Evolutionary conservation across 2,113 vertebrate genomes (phyloP).

Genomic region (Chinchilla lanigera): DNA sequence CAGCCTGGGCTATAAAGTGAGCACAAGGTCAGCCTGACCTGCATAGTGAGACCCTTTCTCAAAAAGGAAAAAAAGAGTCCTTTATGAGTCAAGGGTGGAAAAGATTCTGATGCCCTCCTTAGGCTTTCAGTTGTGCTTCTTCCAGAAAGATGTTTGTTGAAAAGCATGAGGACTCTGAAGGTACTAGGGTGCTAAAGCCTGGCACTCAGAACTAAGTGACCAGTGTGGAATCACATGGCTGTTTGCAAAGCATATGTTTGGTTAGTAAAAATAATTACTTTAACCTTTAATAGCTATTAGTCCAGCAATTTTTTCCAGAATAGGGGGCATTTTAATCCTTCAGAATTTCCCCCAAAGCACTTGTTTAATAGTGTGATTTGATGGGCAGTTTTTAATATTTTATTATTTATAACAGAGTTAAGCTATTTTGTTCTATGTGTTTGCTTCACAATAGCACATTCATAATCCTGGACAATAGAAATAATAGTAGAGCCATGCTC

Average conservation of each 20-base stretch:
- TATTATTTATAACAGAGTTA: neutral
- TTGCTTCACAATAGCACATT: neutral
- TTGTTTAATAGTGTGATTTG: neutral
- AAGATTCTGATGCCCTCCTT: neutral
- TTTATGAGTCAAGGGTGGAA: neutral
- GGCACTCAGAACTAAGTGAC: neutral
- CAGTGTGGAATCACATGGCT: neutral
- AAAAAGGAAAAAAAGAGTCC: no score
- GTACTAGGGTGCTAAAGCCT: neutral
- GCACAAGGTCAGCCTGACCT: no score
- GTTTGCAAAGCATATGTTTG: neutral
- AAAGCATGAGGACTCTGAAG: neutral
- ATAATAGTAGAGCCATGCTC: neutral
- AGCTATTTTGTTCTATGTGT: neutral
- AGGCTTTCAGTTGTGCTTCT: neutral
- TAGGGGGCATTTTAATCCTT: neutral
- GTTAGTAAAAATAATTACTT: neutral
- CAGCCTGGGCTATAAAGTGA: no score
- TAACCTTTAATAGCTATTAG: neutral
- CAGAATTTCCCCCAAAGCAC: neutral
- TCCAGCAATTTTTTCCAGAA: neutral
- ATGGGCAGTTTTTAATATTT: neutral
- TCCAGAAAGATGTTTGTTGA: neutral
- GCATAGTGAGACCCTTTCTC: no score
- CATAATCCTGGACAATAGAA: conserved; percentile 27